Base-by-base conservation (phyloP, 2,113 vertebrate genomes). In the Dipodomys spectabilis region DNA sequence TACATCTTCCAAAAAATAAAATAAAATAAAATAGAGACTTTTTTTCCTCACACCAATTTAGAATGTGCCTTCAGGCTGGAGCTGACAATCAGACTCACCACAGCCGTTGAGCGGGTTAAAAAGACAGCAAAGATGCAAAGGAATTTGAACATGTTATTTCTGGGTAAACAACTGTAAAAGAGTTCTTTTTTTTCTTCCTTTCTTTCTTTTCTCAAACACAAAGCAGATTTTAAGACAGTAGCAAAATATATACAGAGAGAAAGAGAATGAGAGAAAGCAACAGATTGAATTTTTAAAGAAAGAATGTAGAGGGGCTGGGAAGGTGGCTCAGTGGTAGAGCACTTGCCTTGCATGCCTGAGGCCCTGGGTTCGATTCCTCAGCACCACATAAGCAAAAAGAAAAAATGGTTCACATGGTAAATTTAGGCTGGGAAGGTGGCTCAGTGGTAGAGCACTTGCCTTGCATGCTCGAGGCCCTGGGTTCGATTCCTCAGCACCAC, bases 141-240 rank as follows among this genome's bases (percentile, higher is more conserved):
- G 57, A 22, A 74, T 91, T 91, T 8, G 62, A 97, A 74, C 45
- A 94, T 88, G 69, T 4, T 93, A 32, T 93, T 98, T 97, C 82
- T 95, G 80, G 32, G 57, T 44, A 96, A 95, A 74, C 7, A 97
- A 69, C 73, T 94, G 89, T 84, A 97, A 94, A 97, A 69, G 64
- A 45, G 30, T 97, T 90, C 84, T 96, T 95, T 96, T 93, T 86
- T 57, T 57, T 57, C 5, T 57, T 57, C 15, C 15, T 57, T 16
- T 57, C 53, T 57, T 57, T 57, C 53, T 57, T 57, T 57, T 57
- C 53, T 92, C 9, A 84, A 78, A 92, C 62, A 92, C 27, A 78
- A 82, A 95, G 62, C 53, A 78, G 79, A 97, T 91, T 91, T 5
- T 5, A 97, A 97, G 93, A 83, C 95, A 0, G 74, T 39, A 95